Base-by-base conservation (phyloP, 1,140 invertebrate species). In the Formica exsecta region DNA sequence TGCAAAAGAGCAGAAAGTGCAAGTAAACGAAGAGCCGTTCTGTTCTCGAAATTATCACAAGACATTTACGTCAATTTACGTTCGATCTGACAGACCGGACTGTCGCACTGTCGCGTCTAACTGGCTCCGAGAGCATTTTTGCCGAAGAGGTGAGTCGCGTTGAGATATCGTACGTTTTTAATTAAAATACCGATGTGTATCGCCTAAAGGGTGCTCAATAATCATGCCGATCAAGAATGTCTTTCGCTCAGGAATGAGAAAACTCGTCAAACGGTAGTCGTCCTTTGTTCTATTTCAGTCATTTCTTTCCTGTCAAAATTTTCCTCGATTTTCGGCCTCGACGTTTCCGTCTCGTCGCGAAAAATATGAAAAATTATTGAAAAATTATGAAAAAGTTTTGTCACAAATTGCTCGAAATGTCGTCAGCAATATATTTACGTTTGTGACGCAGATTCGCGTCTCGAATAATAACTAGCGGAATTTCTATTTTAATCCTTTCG, bases 191-290 rank as follows among this genome's bases (percentile, higher is more conserved):
- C 29, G 7, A 2, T 19, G 13, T 29, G 32, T 1, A 32, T 19
- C 7, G 16, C 59, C 22, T 66, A 73, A 62, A 25, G 25, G 13
- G 44, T n/a, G 16, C 4, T 59, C 61, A 16, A 80, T 41, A 73
- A 79, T 81, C 22, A 87, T 90, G 86, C 57, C 68, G 9, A 91
- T 77, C n/a, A 92, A 92, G 85, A 87, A 85, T 76, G 36, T 68
- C 61, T 57, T 90, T 44, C 86, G 83, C 5, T 81, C 86, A 29
- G 54, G 79, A 86, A 86, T 81, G 70, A 87, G 62, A 74, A 91
- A 91, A 87, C 84, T 92, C 29, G 70, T 87, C 16, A 92, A 91
- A 87, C 89, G 91, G 91, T 92, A 92, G 32, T 71, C 68, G 25
- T 25, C 59, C 48, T 85, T 79, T 81, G 54, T 75, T 87, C 66